phyloP scores from a whole-genome alignment of 2,797 vertebrate genomes.

The Coendou prehensilis region DNA sequence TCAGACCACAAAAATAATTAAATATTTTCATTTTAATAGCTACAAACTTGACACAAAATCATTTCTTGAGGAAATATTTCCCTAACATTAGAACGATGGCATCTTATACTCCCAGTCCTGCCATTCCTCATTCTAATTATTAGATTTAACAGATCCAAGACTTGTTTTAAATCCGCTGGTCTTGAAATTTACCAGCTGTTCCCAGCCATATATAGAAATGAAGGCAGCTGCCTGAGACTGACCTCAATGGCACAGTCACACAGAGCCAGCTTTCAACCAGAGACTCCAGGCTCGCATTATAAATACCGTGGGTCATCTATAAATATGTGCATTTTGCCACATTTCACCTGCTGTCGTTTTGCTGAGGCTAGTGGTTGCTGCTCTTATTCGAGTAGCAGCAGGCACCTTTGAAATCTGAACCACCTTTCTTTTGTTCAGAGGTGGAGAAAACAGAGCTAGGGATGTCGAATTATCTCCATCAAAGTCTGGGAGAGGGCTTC shows the following conservation, averaged over 20 bases:
- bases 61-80: conserved; percentile 81
- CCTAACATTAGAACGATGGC: conserved; percentile 57
- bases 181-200: conserved; percentile 73
- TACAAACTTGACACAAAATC: conserved; percentile 84
- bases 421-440: not conserved
- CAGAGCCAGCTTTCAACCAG: not conserved
- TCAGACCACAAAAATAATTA: conserved; percentile 83
- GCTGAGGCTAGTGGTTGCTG: conserved; percentile 2
- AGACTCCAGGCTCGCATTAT: not conserved
- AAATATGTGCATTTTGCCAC: conserved; percentile 23
- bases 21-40: conserved; percentile 86
- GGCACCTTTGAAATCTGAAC: conserved; percentile 14
- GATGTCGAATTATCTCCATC: not conserved
- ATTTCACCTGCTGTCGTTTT: conserved; percentile 70
- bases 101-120: conserved; percentile 59
- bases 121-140: conserved; percentile 73
- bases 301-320: conserved; percentile 40
- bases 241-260: conserved; percentile 54
- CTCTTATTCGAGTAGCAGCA: not conserved
- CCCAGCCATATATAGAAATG: conserved; percentile 57
- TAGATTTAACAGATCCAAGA: conserved; percentile 35
- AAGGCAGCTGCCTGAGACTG: conserved; percentile 59
- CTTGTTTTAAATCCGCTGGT: conserved; percentile 74
- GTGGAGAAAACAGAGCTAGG: not conserved
- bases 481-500: not conserved